Base-by-base conservation (phyloP, 2,888 invertebrate genomes). In the Drosophila meridiana region DNA sequence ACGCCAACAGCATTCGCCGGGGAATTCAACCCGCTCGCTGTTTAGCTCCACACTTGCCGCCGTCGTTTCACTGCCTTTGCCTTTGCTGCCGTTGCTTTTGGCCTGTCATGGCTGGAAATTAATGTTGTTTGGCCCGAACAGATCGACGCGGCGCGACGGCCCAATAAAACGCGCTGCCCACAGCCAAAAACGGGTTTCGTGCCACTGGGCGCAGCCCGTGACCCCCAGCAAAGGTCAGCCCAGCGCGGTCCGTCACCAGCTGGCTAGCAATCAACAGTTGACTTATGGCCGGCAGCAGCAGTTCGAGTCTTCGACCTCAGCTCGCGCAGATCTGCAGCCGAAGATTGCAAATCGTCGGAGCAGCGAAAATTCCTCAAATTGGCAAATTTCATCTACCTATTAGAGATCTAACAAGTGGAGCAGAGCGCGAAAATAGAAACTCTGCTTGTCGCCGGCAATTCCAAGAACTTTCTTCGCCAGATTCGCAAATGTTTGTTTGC, bases 201-300 rank as follows among this genome's bases (percentile, higher is more conserved):
- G 60, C 66, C 50, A 43, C 40, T 38, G 62, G 28, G 26, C 48
- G 45, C 58, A 43, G 43, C 52, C 32, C 47, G 42, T 78, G 78
- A 79, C 79, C 78, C 78, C 66, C 34, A 30, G 20, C 75, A 65
- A 59, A 79, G 80, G 80, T 78, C 80, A 78, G 57, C 43, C 36
- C 20, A 20, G 20, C 20, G 20, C 20, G 9, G 34, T 55, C 53
- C 34, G 53, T 55, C 53, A 38, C 28, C 36, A 28, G 55, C 38
- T 28, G 55, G 28, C 40, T 8, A 52, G 3, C 45, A 32, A 45
- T 53, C 53, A 65, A 47, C 66, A n/a, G 53, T 38, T 67, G 53
- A 34, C 13, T 45, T 40, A 53, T 45, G 32, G 38, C 57, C 47
- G 32, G 32, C 50, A 38, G 32, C 50, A n/a, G 50, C 50, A n/a